These are phyloP conservation scores for Eleginops maclovinus DNA, from an alignment of 2,113 vertebrate genomes.

Conservation along the genomic window DNA sequence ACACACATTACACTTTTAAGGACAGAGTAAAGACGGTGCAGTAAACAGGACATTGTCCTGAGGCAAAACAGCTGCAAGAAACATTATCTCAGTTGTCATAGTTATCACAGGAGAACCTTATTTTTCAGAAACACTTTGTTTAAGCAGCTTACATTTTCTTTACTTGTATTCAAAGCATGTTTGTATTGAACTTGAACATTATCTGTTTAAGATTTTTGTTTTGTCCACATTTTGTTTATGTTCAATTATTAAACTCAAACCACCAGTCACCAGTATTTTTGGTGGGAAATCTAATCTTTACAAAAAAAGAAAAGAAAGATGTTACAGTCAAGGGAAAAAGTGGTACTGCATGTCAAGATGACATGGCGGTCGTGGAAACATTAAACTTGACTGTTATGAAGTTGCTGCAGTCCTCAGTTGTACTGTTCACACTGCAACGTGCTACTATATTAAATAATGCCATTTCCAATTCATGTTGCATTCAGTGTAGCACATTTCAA, in stretches of 20 bases:
- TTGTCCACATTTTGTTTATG: background rate
- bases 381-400: background rate
- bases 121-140: constrained; percentile 18
- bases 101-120: background rate
- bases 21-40: constrained; percentile 18
- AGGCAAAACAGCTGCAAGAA: constrained; percentile 67
- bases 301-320: background rate
- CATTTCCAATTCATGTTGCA: background rate
- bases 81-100: constrained; percentile 26
- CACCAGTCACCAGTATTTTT: background rate
- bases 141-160: background rate
- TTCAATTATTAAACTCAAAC: background rate
- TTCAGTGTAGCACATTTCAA: background rate
- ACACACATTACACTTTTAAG: constrained; percentile 34
- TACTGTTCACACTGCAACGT: background rate
- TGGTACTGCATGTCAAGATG: background rate
- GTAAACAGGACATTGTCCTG: constrained; percentile 38
- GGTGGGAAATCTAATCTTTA: background rate
- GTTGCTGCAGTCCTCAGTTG: background rate
- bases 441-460: background rate
- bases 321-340: background rate
- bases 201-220: background rate
- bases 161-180: background rate
- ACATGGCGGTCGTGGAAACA: background rate
- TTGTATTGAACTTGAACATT: background rate